phyloP scores from a whole-genome alignment of 2,888 invertebrate species.

The Tinea trinotella region DNA sequence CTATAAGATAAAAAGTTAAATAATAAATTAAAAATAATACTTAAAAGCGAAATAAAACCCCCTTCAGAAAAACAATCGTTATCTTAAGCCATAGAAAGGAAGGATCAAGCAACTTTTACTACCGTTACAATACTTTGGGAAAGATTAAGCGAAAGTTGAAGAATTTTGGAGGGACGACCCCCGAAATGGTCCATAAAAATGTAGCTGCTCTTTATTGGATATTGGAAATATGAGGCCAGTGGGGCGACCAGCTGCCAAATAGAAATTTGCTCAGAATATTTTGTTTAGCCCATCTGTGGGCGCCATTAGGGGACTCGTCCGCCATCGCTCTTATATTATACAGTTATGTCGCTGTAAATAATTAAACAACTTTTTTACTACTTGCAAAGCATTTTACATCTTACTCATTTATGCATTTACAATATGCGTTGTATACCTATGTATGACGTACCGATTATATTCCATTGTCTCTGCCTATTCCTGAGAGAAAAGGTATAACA shows the following conservation, averaged over 20 bases:
- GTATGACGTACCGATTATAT: no score
- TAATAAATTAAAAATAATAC: conserved; percentile 14
- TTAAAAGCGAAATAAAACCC: conserved; percentile 15
- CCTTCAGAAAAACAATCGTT: conserved; percentile 11
- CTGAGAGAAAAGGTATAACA: no score
- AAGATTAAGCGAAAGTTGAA: conserved; percentile 53
- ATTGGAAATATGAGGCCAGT: conserved; percentile 37
- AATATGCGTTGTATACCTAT: no score
- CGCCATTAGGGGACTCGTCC: conserved; percentile 11
- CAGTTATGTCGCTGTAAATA: background rate
- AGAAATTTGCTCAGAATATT: conserved; percentile 18
- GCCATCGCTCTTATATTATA: background rate
- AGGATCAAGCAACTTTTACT: conserved; percentile 43
- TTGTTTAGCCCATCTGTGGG: conserved; percentile 18
- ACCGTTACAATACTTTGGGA: conserved; percentile 48
- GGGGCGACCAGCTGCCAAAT: conserved; percentile 31
- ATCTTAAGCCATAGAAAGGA: conserved; percentile 26
- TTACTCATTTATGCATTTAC: no score
- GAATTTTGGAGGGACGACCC: conserved; percentile 32
- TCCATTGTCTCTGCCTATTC: no score
- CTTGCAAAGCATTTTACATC: no score
- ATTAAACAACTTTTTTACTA: background rate
- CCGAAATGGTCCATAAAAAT: conserved; percentile 27
- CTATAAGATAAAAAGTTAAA: background rate
- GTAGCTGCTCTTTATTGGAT: conserved; percentile 49